These are phyloP conservation scores for Orthosia cruda DNA, from an alignment of 2,888 invertebrate species.

Conservation along the genomic window DNA sequence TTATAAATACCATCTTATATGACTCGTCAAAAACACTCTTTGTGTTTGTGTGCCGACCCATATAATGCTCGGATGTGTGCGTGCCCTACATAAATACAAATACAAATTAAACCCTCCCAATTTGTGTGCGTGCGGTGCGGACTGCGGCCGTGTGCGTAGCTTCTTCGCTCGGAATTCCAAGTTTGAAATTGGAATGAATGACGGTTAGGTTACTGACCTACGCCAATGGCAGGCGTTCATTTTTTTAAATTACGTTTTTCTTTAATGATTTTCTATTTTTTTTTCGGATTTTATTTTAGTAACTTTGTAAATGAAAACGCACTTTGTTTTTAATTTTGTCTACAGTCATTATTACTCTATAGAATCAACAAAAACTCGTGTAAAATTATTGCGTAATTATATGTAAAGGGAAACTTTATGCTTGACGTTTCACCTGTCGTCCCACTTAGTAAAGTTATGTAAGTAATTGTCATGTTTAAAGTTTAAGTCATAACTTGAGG, in stretches of 20 bases:
- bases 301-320: slow-evolving; percentile 14
- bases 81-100: slow-evolving; percentile 87
- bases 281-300: not conserved
- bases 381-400: not conserved
- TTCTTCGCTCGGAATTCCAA: slow-evolving; percentile 90
- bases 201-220: slow-evolving; percentile 90
- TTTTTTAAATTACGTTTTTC: slow-evolving; percentile 46
- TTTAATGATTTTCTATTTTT: slow-evolving; percentile 3
- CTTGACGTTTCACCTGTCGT: slow-evolving; percentile 31
- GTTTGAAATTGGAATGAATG: slow-evolving; percentile 91
- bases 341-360: not conserved
- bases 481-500: slow-evolving; percentile 15
- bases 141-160: slow-evolving; percentile 82
- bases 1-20: slow-evolving; percentile 66
- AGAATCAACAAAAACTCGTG: not conserved
- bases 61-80: slow-evolving; percentile 81
- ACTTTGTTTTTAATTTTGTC: not conserved
- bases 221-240: slow-evolving; percentile 74
- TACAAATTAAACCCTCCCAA: slow-evolving; percentile 80
- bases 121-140: slow-evolving; percentile 80
- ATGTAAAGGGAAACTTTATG: slow-evolving; percentile 1
- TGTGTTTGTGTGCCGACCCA: slow-evolving; percentile 85
- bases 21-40: slow-evolving; percentile 74
- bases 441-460: slow-evolving; percentile 11
- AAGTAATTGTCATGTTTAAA: slow-evolving; percentile 19